Evolutionary conservation across 1,140 invertebrate species (phyloP), one percentile per base, ranked within the genome.

Genomic region (Ylistrum balloti): DNA sequence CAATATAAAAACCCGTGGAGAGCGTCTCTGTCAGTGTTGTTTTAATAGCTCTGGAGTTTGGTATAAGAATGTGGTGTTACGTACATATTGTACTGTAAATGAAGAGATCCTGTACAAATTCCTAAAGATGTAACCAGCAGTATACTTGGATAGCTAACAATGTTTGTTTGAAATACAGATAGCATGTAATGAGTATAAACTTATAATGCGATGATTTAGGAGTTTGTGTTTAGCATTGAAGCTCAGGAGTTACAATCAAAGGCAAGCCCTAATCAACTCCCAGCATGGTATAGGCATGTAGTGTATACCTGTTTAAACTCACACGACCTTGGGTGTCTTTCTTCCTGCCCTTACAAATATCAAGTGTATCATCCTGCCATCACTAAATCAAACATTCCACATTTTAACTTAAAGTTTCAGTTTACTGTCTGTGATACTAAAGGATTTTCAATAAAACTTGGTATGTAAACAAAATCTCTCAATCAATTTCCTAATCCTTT

Each of bases 151-250:
- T 11, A n/a, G 22, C 56, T 74, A 74, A 74, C 20, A n/a, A 74
- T 74, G 56, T 74, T 74, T 74, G 56, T 74, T 74, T 74, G 56
- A 74, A 74, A 74, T 74, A 11, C 56, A 28, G 22, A 74, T 74
- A 5, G 56, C 56, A 74, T 74, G 56, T 74, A 74, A 74, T 74
- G 56, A 74, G 56, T 74, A 74, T 74, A 74, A 74, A n/a, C 56
- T 28, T 74, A 74, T 74, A 74, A 74, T 74, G 13, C 7, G 56
- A 74, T 74, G 56, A 74, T 74, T 17, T 74, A 74, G 56, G 56
- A 74, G 56, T 74, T 74, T 74, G 56, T n/a, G 17, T 74, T 74
- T 74, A 74, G n/a, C 56, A 74, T 5, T 74, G 56, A 74, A 74
- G 1, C 56, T 74, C n/a, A 5, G 56, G n/a, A 74, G 56, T 74